Percentiles rank a stretch among this genome's conserved stretches.
These are phyloP conservation scores for Margarornis squamiger DNA, from an alignment of 2,797 vertebrate species.

Conservation along the genomic window DNA sequence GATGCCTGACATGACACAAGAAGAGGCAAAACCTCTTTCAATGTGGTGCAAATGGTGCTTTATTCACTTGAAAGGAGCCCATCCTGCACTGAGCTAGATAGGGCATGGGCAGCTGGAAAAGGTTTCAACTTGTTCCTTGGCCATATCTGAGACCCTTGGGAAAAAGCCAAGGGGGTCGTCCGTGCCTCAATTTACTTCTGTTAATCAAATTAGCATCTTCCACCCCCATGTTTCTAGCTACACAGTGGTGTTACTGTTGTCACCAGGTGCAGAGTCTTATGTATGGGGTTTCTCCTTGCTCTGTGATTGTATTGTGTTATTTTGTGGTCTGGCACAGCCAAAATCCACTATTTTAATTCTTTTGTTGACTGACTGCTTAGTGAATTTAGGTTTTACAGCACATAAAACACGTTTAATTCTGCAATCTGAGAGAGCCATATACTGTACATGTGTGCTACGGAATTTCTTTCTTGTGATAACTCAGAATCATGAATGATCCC, in stretches of 20 bases:
- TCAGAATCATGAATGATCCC: background rate
- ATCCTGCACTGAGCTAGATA: background rate
- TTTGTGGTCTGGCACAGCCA: background rate
- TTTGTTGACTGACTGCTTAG: background rate
- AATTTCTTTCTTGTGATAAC: background rate
- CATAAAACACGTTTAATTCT: background rate
- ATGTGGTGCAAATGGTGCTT: background rate
- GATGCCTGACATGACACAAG: background rate
- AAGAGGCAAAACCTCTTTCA: background rate
- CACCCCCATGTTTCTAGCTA: background rate
- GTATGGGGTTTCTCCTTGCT: background rate
- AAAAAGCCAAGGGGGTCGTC: background rate
- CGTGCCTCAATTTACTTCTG: background rate
- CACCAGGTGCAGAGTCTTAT: background rate
- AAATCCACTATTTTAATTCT: slow-evolving; percentile 8
- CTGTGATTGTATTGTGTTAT: background rate
- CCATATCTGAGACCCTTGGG: background rate
- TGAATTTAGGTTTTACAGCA: background rate
- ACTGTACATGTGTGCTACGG: background rate
- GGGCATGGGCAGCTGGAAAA: background rate
- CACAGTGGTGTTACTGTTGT: background rate
- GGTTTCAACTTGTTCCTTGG: background rate
- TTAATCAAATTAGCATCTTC: background rate
- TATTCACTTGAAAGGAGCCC: background rate
- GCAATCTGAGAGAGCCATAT: background rate